Percentiles rank a stretch among this genome's conserved stretches.
Evolutionary conservation across 2,113 vertebrate species (phyloP).

Genomic region (Helogale parvula): DNA sequence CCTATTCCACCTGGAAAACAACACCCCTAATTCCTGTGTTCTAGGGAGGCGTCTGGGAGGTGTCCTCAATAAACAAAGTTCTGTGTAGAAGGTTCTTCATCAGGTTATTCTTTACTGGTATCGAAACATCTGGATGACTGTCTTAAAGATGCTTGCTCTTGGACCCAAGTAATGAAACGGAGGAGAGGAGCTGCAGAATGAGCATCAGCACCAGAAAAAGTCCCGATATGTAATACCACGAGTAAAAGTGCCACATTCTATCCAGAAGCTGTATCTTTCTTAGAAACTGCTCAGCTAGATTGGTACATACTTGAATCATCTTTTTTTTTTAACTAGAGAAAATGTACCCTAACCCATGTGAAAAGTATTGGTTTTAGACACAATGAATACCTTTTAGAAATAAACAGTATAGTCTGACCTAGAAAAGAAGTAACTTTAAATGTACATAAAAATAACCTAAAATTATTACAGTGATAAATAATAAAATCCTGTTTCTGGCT

Average conservation of each 20-base stretch:
- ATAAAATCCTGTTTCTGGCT: neutral
- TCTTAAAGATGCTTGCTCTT: neutral
- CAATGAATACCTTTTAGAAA: conserved; percentile 43
- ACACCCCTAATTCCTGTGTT: neutral
- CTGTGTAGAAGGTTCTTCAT: neutral
- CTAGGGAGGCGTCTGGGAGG: neutral
- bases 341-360: neutral
- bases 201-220: conserved; percentile 20
- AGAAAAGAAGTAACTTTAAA: conserved; percentile 36
- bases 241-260: neutral
- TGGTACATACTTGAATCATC: conserved; percentile 35
- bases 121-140: neutral
- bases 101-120: neutral
- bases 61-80: neutral
- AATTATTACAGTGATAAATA: neutral
- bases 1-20: neutral
- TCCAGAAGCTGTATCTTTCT: conserved; percentile 44
- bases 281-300: conserved; percentile 40
- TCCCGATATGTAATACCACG: neutral
- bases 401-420: neutral
- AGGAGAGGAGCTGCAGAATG: neutral
- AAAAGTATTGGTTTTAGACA: conserved; percentile 49
- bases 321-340: conserved; percentile 3
- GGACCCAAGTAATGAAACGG: neutral
- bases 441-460: neutral